These are phyloP conservation scores for Sinopyrophorus schimmeli DNA, from an alignment of 2,888 invertebrate genomes.

Conservation along the genomic window DNA sequence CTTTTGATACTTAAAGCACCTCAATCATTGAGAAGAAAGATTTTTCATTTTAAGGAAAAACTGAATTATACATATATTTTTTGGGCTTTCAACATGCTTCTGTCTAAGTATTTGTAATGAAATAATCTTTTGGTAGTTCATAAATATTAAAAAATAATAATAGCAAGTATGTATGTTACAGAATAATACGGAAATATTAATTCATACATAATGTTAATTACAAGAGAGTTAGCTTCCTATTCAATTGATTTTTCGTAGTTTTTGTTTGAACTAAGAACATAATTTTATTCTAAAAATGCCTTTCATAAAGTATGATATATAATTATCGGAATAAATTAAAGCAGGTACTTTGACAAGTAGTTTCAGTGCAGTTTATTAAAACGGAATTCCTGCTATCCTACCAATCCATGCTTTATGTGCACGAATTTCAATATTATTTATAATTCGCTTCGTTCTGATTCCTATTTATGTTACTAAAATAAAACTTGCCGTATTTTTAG, in stretches of 20 bases:
- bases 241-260: conserved; percentile 8
- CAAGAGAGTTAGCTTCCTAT: conserved; percentile 4
- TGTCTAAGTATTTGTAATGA: no score
- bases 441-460: conserved; percentile 5
- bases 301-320: conserved; percentile 14
- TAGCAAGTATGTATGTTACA: no score
- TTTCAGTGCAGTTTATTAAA: conserved; percentile 23
- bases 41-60: no score
- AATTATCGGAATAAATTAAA: conserved; percentile 24
- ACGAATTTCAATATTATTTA: conserved; percentile 10
- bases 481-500: no score
- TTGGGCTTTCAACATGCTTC: no score
- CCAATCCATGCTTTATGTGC: conserved; percentile 21
- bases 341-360: conserved; percentile 31
- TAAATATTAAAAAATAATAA: no score
- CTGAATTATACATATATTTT: no score
- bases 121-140: no score
- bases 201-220: conserved; percentile 9
- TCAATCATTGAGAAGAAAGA: no score
- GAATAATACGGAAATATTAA: conserved; percentile 9
- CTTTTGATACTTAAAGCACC: no score
- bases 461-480: conserved; percentile 1
- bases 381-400: conserved; percentile 30
- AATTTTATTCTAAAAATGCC: conserved; percentile 7
- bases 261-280: no score